Evolutionary conservation across 2,113 vertebrate species (phyloP), one percentile per base, ranked within the genome.

Genomic region (Podarcis muralis): DNA sequence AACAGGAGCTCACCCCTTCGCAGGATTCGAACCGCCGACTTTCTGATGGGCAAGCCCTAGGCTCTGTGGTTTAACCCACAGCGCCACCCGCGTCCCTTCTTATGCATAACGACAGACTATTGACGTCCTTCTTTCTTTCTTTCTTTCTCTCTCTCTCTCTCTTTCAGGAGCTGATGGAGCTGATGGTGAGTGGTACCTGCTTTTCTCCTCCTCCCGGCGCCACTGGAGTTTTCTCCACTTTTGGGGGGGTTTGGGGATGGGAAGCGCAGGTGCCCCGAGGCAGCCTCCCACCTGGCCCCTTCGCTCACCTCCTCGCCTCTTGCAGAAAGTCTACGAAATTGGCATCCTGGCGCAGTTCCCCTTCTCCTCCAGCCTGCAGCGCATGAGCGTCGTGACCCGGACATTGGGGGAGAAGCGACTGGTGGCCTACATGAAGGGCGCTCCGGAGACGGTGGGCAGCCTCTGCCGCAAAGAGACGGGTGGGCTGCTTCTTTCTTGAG

Each of bases 321-420:
- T 30, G 27, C 80, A 87, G 86, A 92, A 87, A 22, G 57, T 32
- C 40, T 90, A 91, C 72, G 93, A 95, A 72, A 87, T 95, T 2
- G 89, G 92, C 22, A 90, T 95, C 74, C 53, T 95, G 80, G 90
- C 78, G 32, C 94, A 95, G 92, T 95, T 95, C 82, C 94, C 95
- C 37, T 95, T 95, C 89, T 94, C 92, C 40, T 95, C 95, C 1
- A 71, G 68, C 9, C 76, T 95, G 32, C 94, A 95, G 72, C 92
- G 95, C 68, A 95, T 95, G 95, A 93, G 90, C 15, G 95, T 95
- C 18, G 90, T 95, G 40, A 94, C 95, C 4, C 89, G 93, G 4
- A 92, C 88, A 9, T 80, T 94, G 37, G 94, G 95, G 35, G 92
- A 93, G 71, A 88, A 90, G 85, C 87, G 81, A n/a, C 85, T 90